These are phyloP conservation scores for Cottus gobio DNA, from an alignment of 2,113 vertebrate genomes.

Conservation along the genomic window DNA sequence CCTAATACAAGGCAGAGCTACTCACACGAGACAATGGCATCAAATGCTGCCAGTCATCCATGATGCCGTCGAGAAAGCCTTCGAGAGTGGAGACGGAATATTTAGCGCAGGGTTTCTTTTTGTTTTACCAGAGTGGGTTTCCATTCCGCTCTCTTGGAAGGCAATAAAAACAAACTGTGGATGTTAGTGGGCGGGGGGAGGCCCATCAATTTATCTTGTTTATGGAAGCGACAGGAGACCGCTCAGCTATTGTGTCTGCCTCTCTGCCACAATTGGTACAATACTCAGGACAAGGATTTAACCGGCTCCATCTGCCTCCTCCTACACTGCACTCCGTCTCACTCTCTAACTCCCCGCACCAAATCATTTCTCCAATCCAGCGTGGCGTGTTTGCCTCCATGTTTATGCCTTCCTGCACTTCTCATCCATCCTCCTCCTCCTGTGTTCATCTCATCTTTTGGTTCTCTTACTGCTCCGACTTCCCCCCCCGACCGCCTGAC, in stretches of 20 bases:
- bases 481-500: constrained; percentile 58
- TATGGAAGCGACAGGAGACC: constrained; percentile 73
- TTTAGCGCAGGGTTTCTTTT: constrained; percentile 63
- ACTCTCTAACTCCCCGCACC: constrained; percentile 37
- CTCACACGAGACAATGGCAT: constrained; percentile 72
- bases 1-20: constrained; percentile 59
- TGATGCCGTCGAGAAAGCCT: constrained; percentile 54
- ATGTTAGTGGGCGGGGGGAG: constrained; percentile 69
- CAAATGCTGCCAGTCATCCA: constrained; percentile 71
- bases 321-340: constrained; percentile 47
- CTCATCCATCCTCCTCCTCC: background rate
- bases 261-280: constrained; percentile 74
- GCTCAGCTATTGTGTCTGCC: constrained; percentile 73
- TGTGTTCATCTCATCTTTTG: background rate
- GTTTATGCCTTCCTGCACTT: constrained; percentile 12
- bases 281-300: constrained; percentile 72
- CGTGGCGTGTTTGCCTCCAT: constrained; percentile 1
- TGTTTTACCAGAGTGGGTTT: constrained; percentile 67
- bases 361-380: constrained; percentile 31
- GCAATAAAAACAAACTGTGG: constrained; percentile 73
- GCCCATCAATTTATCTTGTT: constrained; percentile 76
- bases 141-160: constrained; percentile 65
- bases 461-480: background rate
- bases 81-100: constrained; percentile 62
- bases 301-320: constrained; percentile 72